A percentile compares a stretch with the other conserved stretches of the same genome.
These are phyloP conservation scores for Felis chaus DNA, from an alignment of 2,113 vertebrate genomes.

Conservation along the genomic window DNA sequence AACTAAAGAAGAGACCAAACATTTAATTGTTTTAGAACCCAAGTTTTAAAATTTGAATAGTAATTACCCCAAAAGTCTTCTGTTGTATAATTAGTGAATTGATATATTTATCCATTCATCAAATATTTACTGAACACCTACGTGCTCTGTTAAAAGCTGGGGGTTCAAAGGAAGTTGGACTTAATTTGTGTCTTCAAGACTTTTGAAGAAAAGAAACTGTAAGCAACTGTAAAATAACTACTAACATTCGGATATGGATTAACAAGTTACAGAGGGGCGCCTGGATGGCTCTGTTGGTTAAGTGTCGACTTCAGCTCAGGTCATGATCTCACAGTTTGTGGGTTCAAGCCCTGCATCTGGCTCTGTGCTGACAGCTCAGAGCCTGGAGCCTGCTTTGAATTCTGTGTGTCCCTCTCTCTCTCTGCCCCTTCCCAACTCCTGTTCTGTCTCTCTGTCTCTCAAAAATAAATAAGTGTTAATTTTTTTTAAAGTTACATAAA, in stretches of 20 bases:
- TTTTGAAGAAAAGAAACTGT: not conserved
- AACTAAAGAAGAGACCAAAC: not conserved
- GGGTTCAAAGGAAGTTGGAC: slow-evolving; percentile 10
- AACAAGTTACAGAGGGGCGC: not conserved
- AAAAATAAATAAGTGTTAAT: too few species aligned
- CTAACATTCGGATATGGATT: not conserved
- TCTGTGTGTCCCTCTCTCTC: too few species aligned
- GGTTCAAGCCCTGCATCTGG: too few species aligned
- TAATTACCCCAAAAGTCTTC: not conserved
- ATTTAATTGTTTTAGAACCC: slow-evolving; percentile 14
- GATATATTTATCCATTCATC: not conserved
- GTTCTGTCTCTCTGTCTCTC: too few species aligned
- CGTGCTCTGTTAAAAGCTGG: not conserved
- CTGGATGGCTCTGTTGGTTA: too few species aligned
- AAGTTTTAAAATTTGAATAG: not conserved
- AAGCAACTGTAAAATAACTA: not conserved
- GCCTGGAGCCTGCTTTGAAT: too few species aligned
- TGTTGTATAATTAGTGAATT: not conserved
- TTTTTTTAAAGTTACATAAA: not conserved
- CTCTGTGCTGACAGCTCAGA: too few species aligned
- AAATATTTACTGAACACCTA: not conserved
- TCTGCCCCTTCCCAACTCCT: too few species aligned
- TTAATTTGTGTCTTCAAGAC: slow-evolving; percentile 4
- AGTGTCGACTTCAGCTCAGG: too few species aligned
- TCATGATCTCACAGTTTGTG: too few species aligned